These are phyloP conservation scores for Conus canariensis DNA, from an alignment of 2,888 invertebrate genomes.

Conservation along the genomic window DNA sequence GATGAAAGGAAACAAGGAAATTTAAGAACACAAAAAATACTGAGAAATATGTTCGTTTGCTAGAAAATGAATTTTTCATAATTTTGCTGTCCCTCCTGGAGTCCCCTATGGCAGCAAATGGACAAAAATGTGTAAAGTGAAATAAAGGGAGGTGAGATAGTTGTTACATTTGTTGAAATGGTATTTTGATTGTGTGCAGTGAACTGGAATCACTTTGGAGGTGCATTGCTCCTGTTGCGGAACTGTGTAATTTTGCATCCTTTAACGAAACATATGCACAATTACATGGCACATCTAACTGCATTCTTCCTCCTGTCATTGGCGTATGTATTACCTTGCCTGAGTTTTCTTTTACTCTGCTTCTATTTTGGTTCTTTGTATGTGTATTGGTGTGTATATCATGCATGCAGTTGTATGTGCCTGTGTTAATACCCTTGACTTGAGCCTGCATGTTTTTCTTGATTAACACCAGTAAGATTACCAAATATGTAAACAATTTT, in stretches of 20 bases:
- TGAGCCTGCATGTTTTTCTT: no score
- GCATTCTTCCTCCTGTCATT: conserved; percentile 11
- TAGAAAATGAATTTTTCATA: no score
- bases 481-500: background rate
- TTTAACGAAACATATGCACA: no score
- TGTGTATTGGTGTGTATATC: background rate
- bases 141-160: no score
- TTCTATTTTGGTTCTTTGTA: background rate
- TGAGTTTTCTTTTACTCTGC: background rate
- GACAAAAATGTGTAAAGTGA: no score
- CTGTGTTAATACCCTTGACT: background rate
- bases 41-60: no score
- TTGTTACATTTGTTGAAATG: no score
- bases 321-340: background rate
- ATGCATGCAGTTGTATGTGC: background rate
- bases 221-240: conserved; percentile 5
- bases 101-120: no score
- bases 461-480: no score
- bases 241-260: background rate
- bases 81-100: no score
- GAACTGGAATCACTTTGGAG: background rate
- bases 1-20: no score
- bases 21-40: no score
- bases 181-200: conserved; percentile 14
- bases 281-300: background rate